phyloP scores from a whole-genome alignment of 2,113 vertebrate genomes.

The Prunella fulvescens region DNA sequence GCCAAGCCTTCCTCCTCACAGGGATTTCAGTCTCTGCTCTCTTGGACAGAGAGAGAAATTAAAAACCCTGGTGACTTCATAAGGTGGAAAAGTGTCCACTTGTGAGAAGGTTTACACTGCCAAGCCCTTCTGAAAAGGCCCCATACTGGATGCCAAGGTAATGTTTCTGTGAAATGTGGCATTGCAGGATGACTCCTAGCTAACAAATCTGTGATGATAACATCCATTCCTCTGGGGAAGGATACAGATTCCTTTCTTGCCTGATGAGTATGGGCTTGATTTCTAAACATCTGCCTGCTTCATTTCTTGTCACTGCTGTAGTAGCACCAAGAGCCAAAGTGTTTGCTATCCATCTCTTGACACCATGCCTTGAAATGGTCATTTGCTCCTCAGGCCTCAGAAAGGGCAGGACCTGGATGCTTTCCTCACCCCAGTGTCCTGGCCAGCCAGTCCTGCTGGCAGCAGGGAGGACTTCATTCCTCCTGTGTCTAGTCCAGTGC shows the following conservation, averaged over 20 bases:
- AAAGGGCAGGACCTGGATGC: background rate
- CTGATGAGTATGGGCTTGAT: background rate
- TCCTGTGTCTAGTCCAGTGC: fast-evolving
- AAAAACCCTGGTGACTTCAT: background rate
- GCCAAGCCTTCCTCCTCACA: background rate
- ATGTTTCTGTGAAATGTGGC: background rate
- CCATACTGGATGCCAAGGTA: background rate
- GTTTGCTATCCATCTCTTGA: background rate
- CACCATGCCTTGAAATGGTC: background rate
- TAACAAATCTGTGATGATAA: background rate
- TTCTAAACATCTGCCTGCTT: background rate
- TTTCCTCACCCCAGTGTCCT: background rate
- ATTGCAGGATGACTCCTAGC: background rate
- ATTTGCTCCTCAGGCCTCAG: background rate
- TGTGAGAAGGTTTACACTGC: background rate
- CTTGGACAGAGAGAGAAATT: background rate
- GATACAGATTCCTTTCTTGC: background rate
- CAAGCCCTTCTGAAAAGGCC: background rate
- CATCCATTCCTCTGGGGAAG: background rate
- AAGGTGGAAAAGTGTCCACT: background rate
- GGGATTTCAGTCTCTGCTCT: background rate
- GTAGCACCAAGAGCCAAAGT: background rate
- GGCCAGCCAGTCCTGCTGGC: background rate
- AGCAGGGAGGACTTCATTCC: background rate
- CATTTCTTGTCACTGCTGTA: background rate